Percentiles rank a stretch among this genome's conserved stretches.
Conservation (phyloP, 2,888 invertebrate genomes). For the Drosophila mimetica region DNA sequence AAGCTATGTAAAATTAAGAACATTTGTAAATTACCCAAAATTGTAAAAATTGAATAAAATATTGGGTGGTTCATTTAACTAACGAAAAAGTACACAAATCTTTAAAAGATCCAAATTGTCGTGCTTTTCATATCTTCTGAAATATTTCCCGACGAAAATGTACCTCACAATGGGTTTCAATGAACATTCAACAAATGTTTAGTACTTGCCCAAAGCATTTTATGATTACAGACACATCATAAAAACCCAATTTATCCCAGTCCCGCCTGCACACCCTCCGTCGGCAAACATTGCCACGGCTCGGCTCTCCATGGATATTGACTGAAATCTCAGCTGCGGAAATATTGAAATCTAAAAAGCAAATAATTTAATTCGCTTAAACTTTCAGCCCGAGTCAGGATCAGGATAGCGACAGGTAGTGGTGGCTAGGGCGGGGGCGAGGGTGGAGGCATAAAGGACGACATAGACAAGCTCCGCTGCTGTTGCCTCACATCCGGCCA, state of each 20-base stretch:
- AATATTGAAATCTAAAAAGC: slow-evolving; percentile 81
- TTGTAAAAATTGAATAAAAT: too few relatives aligned
- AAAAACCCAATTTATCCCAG: slow-evolving; percentile 72
- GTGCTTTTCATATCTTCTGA: slow-evolving; percentile 3
- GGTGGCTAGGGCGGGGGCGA: background rate
- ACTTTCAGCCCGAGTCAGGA: slow-evolving; percentile 56
- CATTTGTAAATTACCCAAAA: too few relatives aligned
- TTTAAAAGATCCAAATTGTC: background rate
- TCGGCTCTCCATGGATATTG: slow-evolving; percentile 54
- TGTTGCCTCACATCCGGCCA: slow-evolving; percentile 70
- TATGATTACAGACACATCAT: slow-evolving; percentile 77
- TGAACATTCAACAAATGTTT: slow-evolving; percentile 45
- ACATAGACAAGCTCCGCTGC: slow-evolving; percentile 69
- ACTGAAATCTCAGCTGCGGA: slow-evolving; percentile 75
- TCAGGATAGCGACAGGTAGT: slow-evolving; percentile 15
- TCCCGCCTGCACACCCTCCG: slow-evolving; percentile 29
- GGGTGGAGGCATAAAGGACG: slow-evolving; percentile 27
- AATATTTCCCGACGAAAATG: slow-evolving; percentile 2
- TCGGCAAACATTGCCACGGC: slow-evolving; percentile 12
- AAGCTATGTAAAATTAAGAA: too few relatives aligned
- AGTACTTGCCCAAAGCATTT: slow-evolving; percentile 64
- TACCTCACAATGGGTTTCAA: slow-evolving; percentile 10
- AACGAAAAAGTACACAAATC: too few relatives aligned
- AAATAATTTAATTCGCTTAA: slow-evolving; percentile 81
- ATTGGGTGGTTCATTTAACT: too few relatives aligned